Evolutionary conservation across 2,888 invertebrate species (phyloP).

Genomic region (Anarsia innoxiella): DNA sequence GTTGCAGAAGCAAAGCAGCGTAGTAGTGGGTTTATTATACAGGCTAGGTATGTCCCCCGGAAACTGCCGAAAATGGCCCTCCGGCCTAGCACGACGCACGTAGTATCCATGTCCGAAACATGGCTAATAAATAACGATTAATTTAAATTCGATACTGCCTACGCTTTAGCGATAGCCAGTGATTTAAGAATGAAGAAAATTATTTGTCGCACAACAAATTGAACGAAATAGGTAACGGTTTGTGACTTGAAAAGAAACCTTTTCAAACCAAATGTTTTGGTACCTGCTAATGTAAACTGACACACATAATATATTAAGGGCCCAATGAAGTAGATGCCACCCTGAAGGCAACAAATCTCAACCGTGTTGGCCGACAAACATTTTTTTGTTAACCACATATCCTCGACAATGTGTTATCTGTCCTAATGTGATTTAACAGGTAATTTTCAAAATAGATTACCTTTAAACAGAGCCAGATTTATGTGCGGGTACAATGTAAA

Average conservation of each 20-base stretch:
- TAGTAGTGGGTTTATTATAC: too few relatives aligned
- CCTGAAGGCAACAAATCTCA: slow-evolving; percentile 65
- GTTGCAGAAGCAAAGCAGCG: too few relatives aligned
- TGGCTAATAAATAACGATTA: slow-evolving; percentile 55
- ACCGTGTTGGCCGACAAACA: slow-evolving; percentile 56
- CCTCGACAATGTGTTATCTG: slow-evolving; percentile 69
- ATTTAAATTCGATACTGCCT: slow-evolving; percentile 61
- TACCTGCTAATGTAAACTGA: slow-evolving; percentile 31
- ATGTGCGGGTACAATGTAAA: slow-evolving; percentile 62
- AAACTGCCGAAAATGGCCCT: slow-evolving; percentile 53
- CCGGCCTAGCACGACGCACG: slow-evolving; percentile 33
- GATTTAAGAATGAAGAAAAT: slow-evolving; percentile 43
- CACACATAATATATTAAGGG: slow-evolving; percentile 48
- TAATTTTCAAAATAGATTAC: slow-evolving; percentile 71
- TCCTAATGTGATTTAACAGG: slow-evolving; percentile 74
- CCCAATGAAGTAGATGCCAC: slow-evolving; percentile 59
- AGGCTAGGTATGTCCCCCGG: too few relatives aligned
- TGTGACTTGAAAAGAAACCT: background rate
- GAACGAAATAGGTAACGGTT: background rate
- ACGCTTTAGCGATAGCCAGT: slow-evolving; percentile 47
- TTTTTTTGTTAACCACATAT: slow-evolving; percentile 59
- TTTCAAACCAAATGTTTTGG: slow-evolving; percentile 25
- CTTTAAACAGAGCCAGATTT: slow-evolving; percentile 63
- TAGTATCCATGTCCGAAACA: slow-evolving; percentile 49
- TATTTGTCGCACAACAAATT: slow-evolving; percentile 11